Percentiles rank a stretch among this genome's conserved stretches.
These are phyloP conservation scores for Daphoenositta chrysoptera DNA, from an alignment of 2,113 vertebrate species.

Conservation along the genomic window DNA sequence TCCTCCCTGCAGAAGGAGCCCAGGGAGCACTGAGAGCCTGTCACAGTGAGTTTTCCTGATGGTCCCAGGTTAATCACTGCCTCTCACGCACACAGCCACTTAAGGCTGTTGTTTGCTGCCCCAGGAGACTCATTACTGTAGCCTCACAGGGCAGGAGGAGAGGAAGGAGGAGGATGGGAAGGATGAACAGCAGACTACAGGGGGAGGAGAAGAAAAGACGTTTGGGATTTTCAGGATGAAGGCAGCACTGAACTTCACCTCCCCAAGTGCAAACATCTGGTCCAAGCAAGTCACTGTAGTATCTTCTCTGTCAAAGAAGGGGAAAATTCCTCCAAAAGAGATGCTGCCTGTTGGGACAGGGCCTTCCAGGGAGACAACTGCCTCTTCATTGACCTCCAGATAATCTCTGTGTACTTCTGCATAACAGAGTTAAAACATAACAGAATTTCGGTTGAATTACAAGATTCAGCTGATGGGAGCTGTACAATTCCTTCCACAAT, in stretches of 20 bases:
- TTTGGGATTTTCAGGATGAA: not conserved
- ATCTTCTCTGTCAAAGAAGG: not conserved
- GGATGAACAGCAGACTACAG: not conserved
- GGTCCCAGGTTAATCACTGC: not conserved
- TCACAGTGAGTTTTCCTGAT: not conserved
- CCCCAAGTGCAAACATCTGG: not conserved
- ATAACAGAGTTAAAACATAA: not conserved
- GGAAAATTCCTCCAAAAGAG: not conserved
- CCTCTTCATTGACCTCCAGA: not conserved
- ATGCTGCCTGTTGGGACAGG: not conserved
- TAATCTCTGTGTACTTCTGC: not conserved
- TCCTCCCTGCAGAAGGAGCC: not conserved
- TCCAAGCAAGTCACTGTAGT: not conserved
- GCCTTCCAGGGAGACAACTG: not conserved
- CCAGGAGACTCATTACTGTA: not conserved
- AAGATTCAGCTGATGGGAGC: not conserved
- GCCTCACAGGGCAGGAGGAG: not conserved
- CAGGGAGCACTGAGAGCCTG: not conserved
- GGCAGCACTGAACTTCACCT: not conserved
- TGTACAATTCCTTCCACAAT: not conserved
- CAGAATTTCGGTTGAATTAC: not conserved
- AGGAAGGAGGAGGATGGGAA: not conserved
- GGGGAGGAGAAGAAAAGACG: not conserved
- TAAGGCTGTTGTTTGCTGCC: not conserved
- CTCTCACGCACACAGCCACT: fast-evolving